Base-by-base conservation (phyloP, 2,113 vertebrate genomes). In the Clinocottus analis region DNA sequence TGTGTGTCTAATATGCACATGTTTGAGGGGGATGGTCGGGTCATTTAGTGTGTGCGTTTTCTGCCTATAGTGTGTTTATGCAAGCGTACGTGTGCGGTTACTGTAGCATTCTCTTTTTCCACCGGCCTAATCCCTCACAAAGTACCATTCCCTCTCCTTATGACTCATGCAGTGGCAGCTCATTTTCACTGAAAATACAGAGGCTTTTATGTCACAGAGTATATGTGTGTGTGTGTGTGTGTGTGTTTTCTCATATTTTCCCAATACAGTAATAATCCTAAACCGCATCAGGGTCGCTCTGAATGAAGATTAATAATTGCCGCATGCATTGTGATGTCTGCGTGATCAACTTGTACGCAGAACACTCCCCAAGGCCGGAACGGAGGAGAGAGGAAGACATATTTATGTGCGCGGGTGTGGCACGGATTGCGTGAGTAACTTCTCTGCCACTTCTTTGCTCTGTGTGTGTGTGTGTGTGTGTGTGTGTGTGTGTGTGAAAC, bases 341-440 rank as follows among this genome's bases (percentile, higher is more conserved):
- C 17, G 35, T 16, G 25, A 16, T 79, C 56, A 66, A 6, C 43
- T 47, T 47, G 13, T 51, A n/a, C 43, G 39, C 16, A 58, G 55
- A 6, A 9, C 19, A 16, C 16, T 51, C 59, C 56, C 58, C 55
- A 77, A 85, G 74, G 61, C 47, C 64, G 64, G 23, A 45, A 79
- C 29, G 23, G 65, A 79, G 66, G 67, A 49, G 67, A 49, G 41
- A 47, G 16, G 35, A 80, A 63, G n/a, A 82, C 65, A 87, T 86
- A 78, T 83, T 83, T 61, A 76, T 87, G 49, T 4, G 39, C 60
- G 43, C 65, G 87, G 87, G 88, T 76, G 86, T 85, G 88, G 86
- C 65, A 45, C 8, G 21, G 85, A 83, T 88, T 81, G 87, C 78
- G 77, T 90, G 90, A 87, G 87, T 82, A 84, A 92, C 84, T 92